Base-by-base conservation (phyloP, 2,888 invertebrate species). In the Andrena flavipes region DNA sequence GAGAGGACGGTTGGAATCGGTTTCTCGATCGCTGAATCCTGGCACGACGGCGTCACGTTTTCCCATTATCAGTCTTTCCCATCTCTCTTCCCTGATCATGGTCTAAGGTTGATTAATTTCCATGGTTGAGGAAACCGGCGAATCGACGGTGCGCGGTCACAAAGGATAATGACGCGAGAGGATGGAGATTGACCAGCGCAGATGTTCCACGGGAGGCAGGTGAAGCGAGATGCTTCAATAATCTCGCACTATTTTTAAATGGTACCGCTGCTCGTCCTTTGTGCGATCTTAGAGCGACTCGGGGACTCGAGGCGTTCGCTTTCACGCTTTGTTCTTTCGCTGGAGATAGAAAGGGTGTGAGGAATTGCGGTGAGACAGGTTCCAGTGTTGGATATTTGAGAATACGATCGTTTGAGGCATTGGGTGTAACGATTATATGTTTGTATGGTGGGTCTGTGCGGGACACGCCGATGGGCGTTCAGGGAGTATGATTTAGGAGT, bases 61-160 rank as follows among this genome's bases (percentile, higher is more conserved):
- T 84, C 68, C 75, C 84, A 84, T 79, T 84, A 84, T 76, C 80
- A 82, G 67, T 77, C 16, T 42, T 42, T 42, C 42, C 42, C 42
- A 16, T 42, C 42, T 42, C 42, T 42, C 4, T 42, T 23, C 56
- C 68, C 62, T 80, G 78, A 88, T 87, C 79, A 72, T 80, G 69
- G 73, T 89, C 88, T 87, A 88, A 87, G 90, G 87, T 92, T 93
- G 93, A 93, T 93, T 93, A 92, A 92, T 93, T 93, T 93, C 91
- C 91, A 93, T 90, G 93, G 88, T 93, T 89, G 92, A 92, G 87
- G 84, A 91, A 91, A 89, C 90, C 63, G 90, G 88, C 82, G 82
- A 87, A 75, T 89, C 93, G 90, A 84, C 87, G 92, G 90, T 91
- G 92, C 91, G 92, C 91, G 90, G 87, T 92, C 89, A 87, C 87